These are phyloP conservation scores for Hemichromis elongatus DNA, from an alignment of 2,113 vertebrate genomes.

Conservation along the genomic window DNA sequence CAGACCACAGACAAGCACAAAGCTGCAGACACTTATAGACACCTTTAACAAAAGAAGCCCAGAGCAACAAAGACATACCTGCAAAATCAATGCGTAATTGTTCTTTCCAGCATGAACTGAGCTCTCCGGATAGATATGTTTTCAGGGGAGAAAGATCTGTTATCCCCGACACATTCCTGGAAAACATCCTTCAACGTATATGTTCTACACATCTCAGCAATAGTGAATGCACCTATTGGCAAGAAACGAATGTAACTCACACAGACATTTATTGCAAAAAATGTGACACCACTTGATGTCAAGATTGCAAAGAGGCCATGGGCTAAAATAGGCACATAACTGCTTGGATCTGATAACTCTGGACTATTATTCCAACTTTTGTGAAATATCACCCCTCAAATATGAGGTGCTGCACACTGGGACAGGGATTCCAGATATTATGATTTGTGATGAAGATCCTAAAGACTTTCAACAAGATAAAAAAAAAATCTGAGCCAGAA, in stretches of 20 bases:
- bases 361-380: not conserved
- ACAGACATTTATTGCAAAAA: not conserved
- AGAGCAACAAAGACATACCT: not conserved
- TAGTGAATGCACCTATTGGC: not conserved
- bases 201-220: not conserved
- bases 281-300: not conserved
- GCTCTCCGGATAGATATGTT: not conserved
- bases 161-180: not conserved
- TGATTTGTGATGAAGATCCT: not conserved
- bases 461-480: not conserved
- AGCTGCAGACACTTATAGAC: not conserved
- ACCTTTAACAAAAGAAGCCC: not conserved
- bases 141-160: not conserved
- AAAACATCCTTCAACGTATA: not conserved
- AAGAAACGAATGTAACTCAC: not conserved
- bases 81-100: not conserved
- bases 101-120: not conserved
- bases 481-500: not conserved
- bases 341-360: not conserved
- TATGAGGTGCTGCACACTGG: not conserved
- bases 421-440: not conserved
- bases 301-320: not conserved
- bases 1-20: not conserved
- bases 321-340: not conserved
- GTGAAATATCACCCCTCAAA: not conserved